These are phyloP conservation scores for Stylophora pistillata DNA, from an alignment of 64 coral and sea anemone genomes.

Conservation along the genomic window DNA sequence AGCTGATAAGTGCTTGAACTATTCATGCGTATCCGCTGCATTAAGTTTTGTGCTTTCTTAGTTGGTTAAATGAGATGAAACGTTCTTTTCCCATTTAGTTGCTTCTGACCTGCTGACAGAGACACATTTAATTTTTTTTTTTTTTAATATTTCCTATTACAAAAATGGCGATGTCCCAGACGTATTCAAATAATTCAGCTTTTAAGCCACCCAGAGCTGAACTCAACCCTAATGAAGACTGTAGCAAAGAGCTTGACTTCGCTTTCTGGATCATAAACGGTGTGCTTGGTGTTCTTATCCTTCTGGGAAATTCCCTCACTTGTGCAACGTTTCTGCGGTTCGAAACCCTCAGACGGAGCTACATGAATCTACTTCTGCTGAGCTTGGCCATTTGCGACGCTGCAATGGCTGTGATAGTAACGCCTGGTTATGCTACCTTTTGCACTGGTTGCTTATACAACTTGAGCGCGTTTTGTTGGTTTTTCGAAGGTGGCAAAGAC, in stretches of 20 bases:
- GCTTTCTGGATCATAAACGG: slow-evolving; percentile 54
- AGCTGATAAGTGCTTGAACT: not conserved
- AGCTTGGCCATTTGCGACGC: slow-evolving; percentile 64
- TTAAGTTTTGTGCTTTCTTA: not conserved
- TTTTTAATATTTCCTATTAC: too few species aligned
- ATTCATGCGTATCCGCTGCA: not conserved
- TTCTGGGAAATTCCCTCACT: slow-evolving; percentile 58
- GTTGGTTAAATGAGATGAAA: not conserved
- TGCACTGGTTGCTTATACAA: slow-evolving; percentile 37
- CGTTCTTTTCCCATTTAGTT: not conserved
- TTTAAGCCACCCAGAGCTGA: not conserved
- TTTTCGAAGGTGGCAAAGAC: slow-evolving; percentile 78
- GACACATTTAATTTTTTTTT: too few species aligned
- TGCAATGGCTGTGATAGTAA: slow-evolving; percentile 44
- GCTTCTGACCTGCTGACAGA: not conserved
- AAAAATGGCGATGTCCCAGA: not conserved
- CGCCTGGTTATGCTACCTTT: slow-evolving; percentile 47
- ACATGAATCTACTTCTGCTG: slow-evolving; percentile 60
- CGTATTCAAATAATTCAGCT: not conserved
- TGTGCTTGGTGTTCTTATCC: slow-evolving; percentile 35
- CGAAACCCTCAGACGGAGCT: slow-evolving; percentile 17
- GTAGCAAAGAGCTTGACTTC: slow-evolving; percentile 42
- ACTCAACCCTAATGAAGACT: not conserved
- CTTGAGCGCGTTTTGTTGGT: slow-evolving; percentile 60
- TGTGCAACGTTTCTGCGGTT: slow-evolving; percentile 47